These are phyloP conservation scores for Andrena hattorfiana DNA, from an alignment of 2,888 invertebrate genomes.

Conservation along the genomic window DNA sequence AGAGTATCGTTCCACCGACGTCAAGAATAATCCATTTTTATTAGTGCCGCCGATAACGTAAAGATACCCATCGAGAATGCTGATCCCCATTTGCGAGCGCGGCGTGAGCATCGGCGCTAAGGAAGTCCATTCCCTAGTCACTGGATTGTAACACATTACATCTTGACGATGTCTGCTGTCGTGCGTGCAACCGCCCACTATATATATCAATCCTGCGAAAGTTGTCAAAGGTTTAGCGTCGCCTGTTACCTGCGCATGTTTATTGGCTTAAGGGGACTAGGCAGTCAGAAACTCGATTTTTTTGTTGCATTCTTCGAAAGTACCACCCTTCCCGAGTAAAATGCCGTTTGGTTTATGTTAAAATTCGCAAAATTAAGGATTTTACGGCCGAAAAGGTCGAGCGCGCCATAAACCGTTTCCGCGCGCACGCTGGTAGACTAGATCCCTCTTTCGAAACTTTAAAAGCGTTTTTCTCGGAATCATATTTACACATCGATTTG, in stretches of 20 bases:
- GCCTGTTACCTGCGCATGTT: neutral
- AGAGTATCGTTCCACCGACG: conserved; percentile 93
- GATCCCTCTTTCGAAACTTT: no score
- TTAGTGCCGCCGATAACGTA: conserved; percentile 97
- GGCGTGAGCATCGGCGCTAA: conserved; percentile 92
- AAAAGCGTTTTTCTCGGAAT: no score
- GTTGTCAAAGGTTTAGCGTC: conserved; percentile 7
- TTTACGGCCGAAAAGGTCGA: no score
- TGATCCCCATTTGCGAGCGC: conserved; percentile 95
- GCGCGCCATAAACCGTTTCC: no score
- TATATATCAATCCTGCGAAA: conserved; percentile 91
- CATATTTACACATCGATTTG: no score
- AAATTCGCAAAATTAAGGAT: no score
- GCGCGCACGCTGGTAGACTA: no score
- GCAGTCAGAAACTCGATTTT: no score
- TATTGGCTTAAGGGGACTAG: no score
- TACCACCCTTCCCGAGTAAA: no score
- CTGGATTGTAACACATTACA: conserved; percentile 92
- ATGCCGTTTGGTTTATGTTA: no score
- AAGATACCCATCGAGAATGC: conserved; percentile 92
- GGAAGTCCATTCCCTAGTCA: conserved; percentile 92
- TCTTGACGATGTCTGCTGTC: conserved; percentile 92
- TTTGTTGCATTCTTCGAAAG: no score
- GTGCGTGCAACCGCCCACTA: conserved; percentile 96
- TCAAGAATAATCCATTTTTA: conserved; percentile 91